Percentiles rank a stretch among this genome's conserved stretches.
Conservation (phyloP, 1,140 invertebrate species). For the Cydia amplana region DNA sequence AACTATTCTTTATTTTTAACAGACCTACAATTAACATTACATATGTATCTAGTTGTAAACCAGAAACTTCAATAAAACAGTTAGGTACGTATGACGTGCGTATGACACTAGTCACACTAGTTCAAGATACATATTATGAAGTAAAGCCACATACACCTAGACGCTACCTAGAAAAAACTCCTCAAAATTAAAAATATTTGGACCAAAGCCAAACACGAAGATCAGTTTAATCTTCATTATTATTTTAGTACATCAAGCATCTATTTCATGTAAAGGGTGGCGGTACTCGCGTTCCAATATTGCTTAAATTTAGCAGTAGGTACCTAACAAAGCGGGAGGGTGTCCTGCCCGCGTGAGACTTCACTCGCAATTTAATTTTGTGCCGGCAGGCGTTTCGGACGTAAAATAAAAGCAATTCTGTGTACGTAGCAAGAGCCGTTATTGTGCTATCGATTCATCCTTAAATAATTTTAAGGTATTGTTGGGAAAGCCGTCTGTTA, state of each 20-base stretch:
- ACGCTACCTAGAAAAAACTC: neutral
- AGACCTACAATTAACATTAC: no score
- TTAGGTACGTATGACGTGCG: no score
- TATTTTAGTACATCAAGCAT: neutral
- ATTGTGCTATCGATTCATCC: constrained; percentile 24
- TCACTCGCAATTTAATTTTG: constrained; percentile 60
- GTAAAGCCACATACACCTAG: no score
- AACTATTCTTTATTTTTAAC: no score
- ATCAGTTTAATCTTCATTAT: neutral
- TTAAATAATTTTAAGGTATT: constrained; percentile 16
- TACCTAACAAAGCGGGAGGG: constrained; percentile 32
- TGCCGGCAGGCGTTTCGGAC: constrained; percentile 47
- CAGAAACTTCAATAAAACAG: no score
- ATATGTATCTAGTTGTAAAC: no score
- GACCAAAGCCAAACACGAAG: neutral
- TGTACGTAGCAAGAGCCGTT: constrained; percentile 31
- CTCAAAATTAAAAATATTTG: neutral
- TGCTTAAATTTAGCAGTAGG: constrained; percentile 36
- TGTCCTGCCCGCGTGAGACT: constrained; percentile 40
- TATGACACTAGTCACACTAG: no score
- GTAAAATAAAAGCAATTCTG: constrained; percentile 44
- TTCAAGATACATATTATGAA: no score
- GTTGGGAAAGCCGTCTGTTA: constrained; percentile 19
- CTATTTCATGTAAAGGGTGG: constrained; percentile 35
- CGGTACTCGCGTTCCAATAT: constrained; percentile 32